phyloP scores from a whole-genome alignment of 92 coral and sea anemone genomes.

The Epizoanthus rinbou region DNA sequence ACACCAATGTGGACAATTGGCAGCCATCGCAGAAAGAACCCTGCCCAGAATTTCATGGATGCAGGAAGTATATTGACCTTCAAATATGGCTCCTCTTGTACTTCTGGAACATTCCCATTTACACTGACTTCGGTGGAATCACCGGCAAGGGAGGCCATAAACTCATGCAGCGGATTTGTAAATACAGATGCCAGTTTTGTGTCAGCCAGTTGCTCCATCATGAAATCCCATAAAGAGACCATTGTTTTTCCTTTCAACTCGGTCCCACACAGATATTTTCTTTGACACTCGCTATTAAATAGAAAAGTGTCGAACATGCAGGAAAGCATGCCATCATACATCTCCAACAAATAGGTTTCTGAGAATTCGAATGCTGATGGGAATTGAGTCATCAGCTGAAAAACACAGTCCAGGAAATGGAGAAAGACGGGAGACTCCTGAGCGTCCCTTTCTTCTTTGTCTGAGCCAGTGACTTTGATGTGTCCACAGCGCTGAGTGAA shows the following conservation, averaged over 20 bases:
- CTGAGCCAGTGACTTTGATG: constrained; percentile 54
- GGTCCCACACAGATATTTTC: constrained; percentile 58
- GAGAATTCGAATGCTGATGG: constrained; percentile 97
- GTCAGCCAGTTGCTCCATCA: constrained; percentile 80
- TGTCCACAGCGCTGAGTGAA: constrained; percentile 90
- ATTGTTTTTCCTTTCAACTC: constrained; percentile 67
- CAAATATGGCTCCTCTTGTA: constrained; percentile 46
- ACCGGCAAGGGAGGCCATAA: constrained; percentile 53
- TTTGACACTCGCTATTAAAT: constrained; percentile 86
- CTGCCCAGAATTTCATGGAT: constrained; percentile 90
- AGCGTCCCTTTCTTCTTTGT: constrained; percentile 70
- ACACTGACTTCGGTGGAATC: constrained; percentile 44
- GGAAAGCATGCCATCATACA: constrained; percentile 89
- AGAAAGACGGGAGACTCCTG: constrained; percentile 91
- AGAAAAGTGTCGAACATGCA: constrained; percentile 96
- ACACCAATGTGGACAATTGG: constrained; percentile 86
- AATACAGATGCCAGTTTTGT: constrained; percentile 75
- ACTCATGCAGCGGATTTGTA: constrained; percentile 86
- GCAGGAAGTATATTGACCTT: constrained; percentile 78
- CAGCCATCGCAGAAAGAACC: constrained; percentile 93
- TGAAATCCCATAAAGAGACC: constrained; percentile 90
- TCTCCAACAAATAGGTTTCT: constrained; percentile 84
- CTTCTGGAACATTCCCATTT: background rate
- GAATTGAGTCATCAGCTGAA: constrained; percentile 88
- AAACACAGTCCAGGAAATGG: constrained; percentile 96